Evolutionary conservation across 2,797 vertebrate genomes (phyloP).

Genomic region (Zalophus californianus): DNA sequence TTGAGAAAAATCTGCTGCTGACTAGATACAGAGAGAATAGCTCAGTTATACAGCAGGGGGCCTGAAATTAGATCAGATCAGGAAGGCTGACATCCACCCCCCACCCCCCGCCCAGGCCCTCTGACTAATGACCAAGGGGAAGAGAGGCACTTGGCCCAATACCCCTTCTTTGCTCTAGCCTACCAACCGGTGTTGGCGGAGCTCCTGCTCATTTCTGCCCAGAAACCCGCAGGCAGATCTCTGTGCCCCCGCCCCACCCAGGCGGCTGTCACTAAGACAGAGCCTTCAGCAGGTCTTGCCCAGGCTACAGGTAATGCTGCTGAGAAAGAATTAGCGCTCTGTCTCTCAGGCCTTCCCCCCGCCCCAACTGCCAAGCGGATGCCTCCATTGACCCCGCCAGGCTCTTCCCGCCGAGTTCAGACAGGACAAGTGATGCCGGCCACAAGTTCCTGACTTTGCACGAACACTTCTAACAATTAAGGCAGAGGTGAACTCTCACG

Average conservation of each 20-base stretch:
- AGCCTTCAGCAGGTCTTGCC: slow-evolving; percentile 50
- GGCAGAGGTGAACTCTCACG: slow-evolving; percentile 39
- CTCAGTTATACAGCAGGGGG: slow-evolving; percentile 73
- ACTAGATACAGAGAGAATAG: slow-evolving; percentile 24
- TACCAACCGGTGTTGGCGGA: slow-evolving; percentile 19
- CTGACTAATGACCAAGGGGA: slow-evolving; percentile 50
- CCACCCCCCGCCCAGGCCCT: neutral
- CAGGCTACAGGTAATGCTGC: neutral
- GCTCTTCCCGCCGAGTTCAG: slow-evolving; percentile 50
- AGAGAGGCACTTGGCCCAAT: slow-evolving; percentile 4
- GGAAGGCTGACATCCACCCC: slow-evolving; percentile 60
- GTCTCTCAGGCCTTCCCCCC: neutral
- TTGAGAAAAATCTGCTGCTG: slow-evolving; percentile 78
- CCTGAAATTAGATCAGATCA: slow-evolving; percentile 58
- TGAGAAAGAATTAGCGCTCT: slow-evolving; percentile 39
- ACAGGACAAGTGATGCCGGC: neutral
- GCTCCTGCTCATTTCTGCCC: slow-evolving; percentile 34
- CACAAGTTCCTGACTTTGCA: slow-evolving; percentile 5
- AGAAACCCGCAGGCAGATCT: slow-evolving; percentile 53
- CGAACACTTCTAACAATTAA: slow-evolving; percentile 57
- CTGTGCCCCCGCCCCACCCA: neutral
- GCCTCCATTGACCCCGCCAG: neutral
- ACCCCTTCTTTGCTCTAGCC: neutral
- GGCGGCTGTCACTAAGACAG: neutral
- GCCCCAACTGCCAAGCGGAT: neutral